Percentiles rank a stretch among this genome's conserved stretches.
Evolutionary conservation across 2,113 vertebrate genomes (phyloP).

Genomic region (Probosciger aterrimus): DNA sequence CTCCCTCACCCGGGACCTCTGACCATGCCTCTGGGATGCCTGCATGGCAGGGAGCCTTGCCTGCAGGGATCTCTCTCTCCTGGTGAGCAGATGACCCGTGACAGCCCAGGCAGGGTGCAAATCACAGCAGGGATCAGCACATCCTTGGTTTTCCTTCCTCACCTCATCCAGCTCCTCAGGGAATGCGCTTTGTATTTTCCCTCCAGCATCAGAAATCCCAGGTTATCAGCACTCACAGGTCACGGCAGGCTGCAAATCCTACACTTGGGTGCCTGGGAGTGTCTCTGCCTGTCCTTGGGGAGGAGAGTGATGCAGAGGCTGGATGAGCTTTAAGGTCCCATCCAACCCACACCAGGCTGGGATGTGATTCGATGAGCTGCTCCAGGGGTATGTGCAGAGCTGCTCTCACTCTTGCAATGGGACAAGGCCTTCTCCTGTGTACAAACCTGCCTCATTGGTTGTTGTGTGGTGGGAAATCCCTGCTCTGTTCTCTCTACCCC

Average conservation of each 20-base stretch:
- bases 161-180: not conserved
- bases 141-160: not conserved
- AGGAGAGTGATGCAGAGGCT: not conserved
- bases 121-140: not conserved
- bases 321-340: not conserved
- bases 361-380: not conserved
- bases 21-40: not conserved
- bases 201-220: not conserved
- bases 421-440: not conserved
- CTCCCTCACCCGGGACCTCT: not conserved
- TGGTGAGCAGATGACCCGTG: accelerated
- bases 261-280: accelerated
- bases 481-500: not conserved
- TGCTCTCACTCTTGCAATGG: not conserved
- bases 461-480: not conserved
- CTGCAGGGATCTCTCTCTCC: not conserved
- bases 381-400: not conserved
- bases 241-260: not conserved
- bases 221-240: not conserved
- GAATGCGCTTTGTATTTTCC: not conserved
- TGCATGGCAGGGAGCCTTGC: not conserved
- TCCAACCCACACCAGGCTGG: not conserved
- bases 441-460: not conserved
- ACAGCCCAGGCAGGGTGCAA: not conserved
- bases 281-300: not conserved